A percentile compares a stretch with the other conserved stretches of the same genome.
phyloP scores from a whole-genome alignment of 2,113 vertebrate genomes.

The Microtus oregoni region DNA sequence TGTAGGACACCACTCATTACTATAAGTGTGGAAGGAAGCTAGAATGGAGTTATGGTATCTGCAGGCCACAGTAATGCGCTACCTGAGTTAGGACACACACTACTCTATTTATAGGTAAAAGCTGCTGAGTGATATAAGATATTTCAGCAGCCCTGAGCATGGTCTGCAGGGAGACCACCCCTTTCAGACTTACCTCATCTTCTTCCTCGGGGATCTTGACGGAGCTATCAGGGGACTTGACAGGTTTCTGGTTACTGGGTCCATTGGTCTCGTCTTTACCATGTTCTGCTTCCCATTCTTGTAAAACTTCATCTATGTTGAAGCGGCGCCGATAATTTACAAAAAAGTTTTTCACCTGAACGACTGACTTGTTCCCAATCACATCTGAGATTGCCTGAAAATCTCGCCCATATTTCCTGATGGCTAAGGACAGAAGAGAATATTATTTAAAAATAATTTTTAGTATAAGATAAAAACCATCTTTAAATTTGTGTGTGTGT shows the following conservation, averaged over 20 bases:
- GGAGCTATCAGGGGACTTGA: constrained; percentile 89
- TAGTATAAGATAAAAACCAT: neutral
- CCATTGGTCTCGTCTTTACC: constrained; percentile 91
- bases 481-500: neutral
- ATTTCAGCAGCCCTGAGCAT: neutral
- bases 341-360: constrained; percentile 99
- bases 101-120: neutral
- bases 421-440: constrained; percentile 88
- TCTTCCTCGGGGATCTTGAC: constrained; percentile 90
- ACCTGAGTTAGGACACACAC: accelerated
- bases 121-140: neutral
- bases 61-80: neutral
- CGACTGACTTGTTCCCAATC: constrained; percentile 98
- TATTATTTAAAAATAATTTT: neutral
- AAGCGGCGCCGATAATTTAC: constrained; percentile 98
- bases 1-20: accelerated
- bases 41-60: neutral
- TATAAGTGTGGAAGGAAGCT: neutral
- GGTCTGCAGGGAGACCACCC: neutral
- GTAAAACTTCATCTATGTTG: constrained; percentile 98
- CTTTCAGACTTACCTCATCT: constrained; percentile 89
- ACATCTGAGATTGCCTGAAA: constrained; percentile 98
- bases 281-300: constrained; percentile 98
- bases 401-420: constrained; percentile 97
- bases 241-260: constrained; percentile 89